Evolutionary conservation across 2,797 vertebrate genomes (phyloP).

Genomic region (Prunella strophiata): DNA sequence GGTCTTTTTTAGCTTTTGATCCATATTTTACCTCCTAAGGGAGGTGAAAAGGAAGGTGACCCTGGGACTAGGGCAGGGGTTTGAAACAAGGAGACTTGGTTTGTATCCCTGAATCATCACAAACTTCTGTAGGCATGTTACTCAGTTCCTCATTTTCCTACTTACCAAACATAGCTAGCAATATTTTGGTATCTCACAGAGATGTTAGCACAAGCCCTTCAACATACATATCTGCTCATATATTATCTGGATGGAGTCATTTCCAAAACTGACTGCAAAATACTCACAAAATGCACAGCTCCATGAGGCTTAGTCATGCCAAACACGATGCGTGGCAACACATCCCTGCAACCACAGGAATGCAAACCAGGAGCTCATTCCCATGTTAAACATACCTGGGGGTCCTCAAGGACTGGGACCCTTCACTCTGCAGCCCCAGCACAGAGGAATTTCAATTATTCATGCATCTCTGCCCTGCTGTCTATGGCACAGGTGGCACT

Average conservation of each 20-base stretch:
- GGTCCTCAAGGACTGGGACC: neutral
- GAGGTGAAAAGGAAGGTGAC: neutral
- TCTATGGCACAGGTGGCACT: neutral
- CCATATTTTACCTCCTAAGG: neutral
- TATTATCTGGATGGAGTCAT: neutral
- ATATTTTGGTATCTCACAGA: constrained; percentile 51
- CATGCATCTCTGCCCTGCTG: neutral
- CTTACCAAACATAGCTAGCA: constrained; percentile 39
- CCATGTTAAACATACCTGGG: neutral
- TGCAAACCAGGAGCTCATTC: neutral
- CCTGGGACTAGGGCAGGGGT: neutral
- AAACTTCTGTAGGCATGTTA: neutral
- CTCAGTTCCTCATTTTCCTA: constrained; percentile 43
- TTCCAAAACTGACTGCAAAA: constrained; percentile 20
- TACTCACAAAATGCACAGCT: neutral
- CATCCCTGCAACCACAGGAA: neutral
- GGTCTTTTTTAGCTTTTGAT: neutral
- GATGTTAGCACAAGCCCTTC: constrained; percentile 43
- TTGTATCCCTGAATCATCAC: constrained; percentile 37
- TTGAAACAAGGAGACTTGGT: neutral
- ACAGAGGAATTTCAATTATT: constrained; percentile 18
- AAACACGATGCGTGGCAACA: neutral
- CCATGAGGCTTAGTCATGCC: constrained; percentile 25
- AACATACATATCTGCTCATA: constrained; percentile 39
- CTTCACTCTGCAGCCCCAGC: neutral